phyloP scores from a whole-genome alignment of 2,113 vertebrate genomes.

The Syngnathoides biaculeatus region DNA sequence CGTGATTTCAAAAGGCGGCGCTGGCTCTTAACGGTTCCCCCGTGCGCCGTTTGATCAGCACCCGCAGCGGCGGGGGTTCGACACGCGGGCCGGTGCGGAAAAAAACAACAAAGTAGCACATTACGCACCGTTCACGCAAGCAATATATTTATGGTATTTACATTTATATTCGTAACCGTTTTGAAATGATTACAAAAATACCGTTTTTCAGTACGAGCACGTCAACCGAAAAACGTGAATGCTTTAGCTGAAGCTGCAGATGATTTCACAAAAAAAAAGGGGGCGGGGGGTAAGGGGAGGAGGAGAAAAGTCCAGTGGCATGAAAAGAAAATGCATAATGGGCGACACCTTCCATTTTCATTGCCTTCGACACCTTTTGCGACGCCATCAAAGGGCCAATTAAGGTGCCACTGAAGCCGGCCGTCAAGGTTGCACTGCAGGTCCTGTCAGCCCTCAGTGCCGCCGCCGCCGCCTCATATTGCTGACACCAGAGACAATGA shows the following conservation, averaged over 20 bases:
- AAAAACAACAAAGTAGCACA: too few species aligned
- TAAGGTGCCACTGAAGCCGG: slow-evolving; percentile 88
- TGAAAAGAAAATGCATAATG: slow-evolving; percentile 45
- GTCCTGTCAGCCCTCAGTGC: slow-evolving; percentile 67
- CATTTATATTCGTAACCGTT: too few species aligned
- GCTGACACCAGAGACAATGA: slow-evolving; percentile 66
- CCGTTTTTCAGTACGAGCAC: too few species aligned
- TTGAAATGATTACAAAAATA: too few species aligned
- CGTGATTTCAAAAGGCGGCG: slow-evolving; percentile 99
- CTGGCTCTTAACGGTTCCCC: slow-evolving; percentile 92
- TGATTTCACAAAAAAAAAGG: not conserved
- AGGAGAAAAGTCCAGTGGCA: not conserved
- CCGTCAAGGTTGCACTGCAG: slow-evolving; percentile 74
- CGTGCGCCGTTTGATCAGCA: slow-evolving; percentile 12
- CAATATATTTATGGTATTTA: too few species aligned
- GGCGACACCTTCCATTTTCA: slow-evolving; percentile 65
- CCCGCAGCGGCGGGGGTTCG: not conserved
- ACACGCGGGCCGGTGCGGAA: too few species aligned
- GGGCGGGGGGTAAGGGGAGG: not conserved
- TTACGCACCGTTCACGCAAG: too few species aligned
- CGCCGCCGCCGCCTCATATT: slow-evolving; percentile 58
- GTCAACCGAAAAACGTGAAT: not conserved
- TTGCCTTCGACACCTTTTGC: slow-evolving; percentile 79
- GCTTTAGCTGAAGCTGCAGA: not conserved
- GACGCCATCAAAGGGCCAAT: slow-evolving; percentile 97